These are phyloP conservation scores for Agapornis roseicollis DNA, from an alignment of 2,113 vertebrate genomes.

Conservation along the genomic window DNA sequence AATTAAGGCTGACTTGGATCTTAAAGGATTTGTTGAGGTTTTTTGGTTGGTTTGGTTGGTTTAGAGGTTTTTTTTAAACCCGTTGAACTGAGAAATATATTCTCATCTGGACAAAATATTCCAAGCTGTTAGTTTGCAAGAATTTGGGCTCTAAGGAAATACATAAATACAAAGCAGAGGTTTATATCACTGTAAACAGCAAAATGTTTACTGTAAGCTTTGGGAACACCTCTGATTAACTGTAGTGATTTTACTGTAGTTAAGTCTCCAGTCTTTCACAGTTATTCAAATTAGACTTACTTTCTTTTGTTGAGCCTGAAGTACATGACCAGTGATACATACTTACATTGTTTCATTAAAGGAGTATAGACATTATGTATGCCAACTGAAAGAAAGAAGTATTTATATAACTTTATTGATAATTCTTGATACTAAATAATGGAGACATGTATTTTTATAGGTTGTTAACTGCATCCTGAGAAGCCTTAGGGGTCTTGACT, in stretches of 20 bases:
- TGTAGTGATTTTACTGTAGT: not conserved
- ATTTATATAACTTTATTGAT: not conserved
- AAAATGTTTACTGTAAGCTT: not conserved
- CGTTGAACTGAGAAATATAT: not conserved
- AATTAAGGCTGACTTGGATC: not conserved
- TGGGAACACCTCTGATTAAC: not conserved
- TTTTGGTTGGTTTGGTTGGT: not conserved
- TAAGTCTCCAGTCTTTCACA: not conserved
- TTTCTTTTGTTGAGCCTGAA: not conserved
- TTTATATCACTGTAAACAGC: not conserved
- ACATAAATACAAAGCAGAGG: not conserved
- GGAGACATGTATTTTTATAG: not conserved
- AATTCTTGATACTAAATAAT: not conserved
- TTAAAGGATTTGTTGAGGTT: not conserved
- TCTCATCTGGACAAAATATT: not conserved
- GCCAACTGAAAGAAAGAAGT: not conserved
- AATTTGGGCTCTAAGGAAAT: not conserved
- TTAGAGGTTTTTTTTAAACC: not conserved
- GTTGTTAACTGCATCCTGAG: not conserved
- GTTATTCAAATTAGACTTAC: not conserved
- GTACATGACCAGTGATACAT: not conserved
- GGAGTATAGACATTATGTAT: not conserved
- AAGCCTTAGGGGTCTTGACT: not conserved
- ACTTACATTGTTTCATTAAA: not conserved
- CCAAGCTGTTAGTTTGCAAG: not conserved